These are phyloP conservation scores for Amphipoea lucens DNA, from an alignment of 2,888 invertebrate species.

Conservation along the genomic window DNA sequence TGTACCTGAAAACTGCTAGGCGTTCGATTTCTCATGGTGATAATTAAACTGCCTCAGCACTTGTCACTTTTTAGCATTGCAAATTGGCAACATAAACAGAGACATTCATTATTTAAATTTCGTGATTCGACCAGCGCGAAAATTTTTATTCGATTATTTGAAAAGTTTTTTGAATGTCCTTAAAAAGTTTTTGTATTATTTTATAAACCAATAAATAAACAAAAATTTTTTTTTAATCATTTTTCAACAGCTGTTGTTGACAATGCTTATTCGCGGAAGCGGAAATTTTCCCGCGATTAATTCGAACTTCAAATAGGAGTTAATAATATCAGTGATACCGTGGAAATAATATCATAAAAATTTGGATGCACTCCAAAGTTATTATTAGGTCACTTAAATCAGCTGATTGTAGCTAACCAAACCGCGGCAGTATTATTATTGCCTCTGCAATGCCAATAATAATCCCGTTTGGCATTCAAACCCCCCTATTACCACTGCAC, in stretches of 20 bases:
- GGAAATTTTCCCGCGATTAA: conserved; percentile 3
- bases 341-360: conserved; percentile 51
- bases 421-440: conserved; percentile 48
- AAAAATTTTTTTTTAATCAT: not conserved
- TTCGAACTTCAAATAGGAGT: conserved; percentile 11
- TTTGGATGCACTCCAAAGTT: conserved; percentile 61
- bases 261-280: conserved; percentile 21
- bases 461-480: conserved; percentile 77
- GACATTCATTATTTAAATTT: not conserved
- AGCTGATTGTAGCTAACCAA: conserved; percentile 69
- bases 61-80: not conserved
- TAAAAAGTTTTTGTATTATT: not conserved
- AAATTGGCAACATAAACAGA: not conserved
- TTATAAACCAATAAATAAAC: not conserved
- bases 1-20: conserved; percentile 6
- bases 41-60: not conserved
- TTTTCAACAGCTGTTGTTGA: conserved; percentile 20
- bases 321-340: conserved; percentile 11
- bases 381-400: conserved; percentile 58
- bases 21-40: conserved; percentile 11
- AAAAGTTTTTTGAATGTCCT: not conserved
- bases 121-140: conserved; percentile 1
- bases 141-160: not conserved
- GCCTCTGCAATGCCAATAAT: conserved; percentile 72
- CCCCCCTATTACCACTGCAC: conserved; percentile 64